Conservation (phyloP, 2,113 vertebrate species). For the Paratilapia polleni region DNA sequence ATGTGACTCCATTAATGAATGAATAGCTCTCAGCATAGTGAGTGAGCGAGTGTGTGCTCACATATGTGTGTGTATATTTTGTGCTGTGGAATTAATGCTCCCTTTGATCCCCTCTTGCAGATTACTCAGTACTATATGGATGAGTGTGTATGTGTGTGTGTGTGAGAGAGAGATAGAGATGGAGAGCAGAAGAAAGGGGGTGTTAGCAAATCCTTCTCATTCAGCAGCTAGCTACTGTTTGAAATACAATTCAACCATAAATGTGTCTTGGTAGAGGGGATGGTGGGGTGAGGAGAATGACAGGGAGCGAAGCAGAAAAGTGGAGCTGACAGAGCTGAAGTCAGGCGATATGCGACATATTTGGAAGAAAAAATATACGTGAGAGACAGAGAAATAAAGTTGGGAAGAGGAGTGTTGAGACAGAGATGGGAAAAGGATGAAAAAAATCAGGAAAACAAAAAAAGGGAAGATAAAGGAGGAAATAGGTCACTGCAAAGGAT, state of each 20-base stretch:
- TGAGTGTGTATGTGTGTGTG: background rate
- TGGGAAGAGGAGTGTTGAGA: background rate
- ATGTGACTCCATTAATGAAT: conserved; percentile 71
- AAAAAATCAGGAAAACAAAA: conserved; percentile 9
- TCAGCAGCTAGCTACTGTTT: conserved; percentile 63
- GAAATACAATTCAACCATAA: conserved; percentile 64
- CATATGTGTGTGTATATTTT: background rate
- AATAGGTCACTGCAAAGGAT: conserved; percentile 27
- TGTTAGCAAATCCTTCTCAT: conserved; percentile 63
- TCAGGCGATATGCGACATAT: conserved; percentile 12
- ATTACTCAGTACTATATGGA: conserved; percentile 38
- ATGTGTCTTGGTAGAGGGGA: background rate
- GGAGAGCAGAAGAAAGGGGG: conserved; percentile 15
- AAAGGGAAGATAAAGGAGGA: background rate
- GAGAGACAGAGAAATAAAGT: background rate
- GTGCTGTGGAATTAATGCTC: conserved; percentile 44
- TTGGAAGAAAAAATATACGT: background rate
- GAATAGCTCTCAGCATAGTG: conserved; percentile 49
- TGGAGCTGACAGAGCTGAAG: conserved; percentile 41
- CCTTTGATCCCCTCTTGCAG: conserved; percentile 42
- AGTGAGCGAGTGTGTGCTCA: background rate
- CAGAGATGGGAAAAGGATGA: background rate
- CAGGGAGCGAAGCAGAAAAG: conserved; percentile 18
- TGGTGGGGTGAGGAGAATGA: background rate
- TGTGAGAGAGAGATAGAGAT: background rate